phyloP scores from a whole-genome alignment of 2,113 vertebrate species.

The Stictonetta naevosa region DNA sequence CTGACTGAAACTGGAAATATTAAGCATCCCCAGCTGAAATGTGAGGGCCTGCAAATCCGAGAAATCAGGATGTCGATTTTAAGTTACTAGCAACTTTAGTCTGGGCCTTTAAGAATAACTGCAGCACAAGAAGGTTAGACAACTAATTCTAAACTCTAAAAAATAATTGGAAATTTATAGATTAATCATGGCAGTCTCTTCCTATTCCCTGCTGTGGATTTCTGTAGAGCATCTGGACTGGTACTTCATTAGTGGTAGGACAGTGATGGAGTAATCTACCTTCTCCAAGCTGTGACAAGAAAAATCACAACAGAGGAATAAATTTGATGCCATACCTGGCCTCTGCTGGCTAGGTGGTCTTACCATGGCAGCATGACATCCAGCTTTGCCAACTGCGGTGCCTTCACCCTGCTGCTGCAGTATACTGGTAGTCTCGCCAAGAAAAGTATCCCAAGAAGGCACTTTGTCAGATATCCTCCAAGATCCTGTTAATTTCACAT shows the following conservation, averaged over 20 bases:
- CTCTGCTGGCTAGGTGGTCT: not conserved
- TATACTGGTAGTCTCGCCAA: fast-evolving
- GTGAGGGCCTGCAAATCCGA: not conserved
- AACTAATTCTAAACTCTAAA: not conserved
- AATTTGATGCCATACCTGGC: fast-evolving
- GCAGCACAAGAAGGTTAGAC: not conserved
- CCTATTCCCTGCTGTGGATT: not conserved
- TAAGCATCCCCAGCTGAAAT: not conserved
- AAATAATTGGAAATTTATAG: fast-evolving
- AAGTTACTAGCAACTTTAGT: not conserved
- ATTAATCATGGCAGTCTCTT: not conserved
- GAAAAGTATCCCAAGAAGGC: not conserved
- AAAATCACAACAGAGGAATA: not conserved
- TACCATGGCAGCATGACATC: not conserved
- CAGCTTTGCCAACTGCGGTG: not conserved
- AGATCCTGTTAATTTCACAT: not conserved
- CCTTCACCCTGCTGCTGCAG: fast-evolving
- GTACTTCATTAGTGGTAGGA: not conserved
- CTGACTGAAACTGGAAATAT: not conserved
- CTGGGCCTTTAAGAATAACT: not conserved
- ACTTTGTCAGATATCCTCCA: not conserved
- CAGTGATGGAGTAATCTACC: not conserved
- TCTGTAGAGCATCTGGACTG: not conserved
- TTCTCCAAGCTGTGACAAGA: not conserved
- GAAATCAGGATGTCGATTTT: not conserved